These are phyloP conservation scores for Ptyas mucosa DNA, from an alignment of 2,113 vertebrate genomes.

Conservation along the genomic window DNA sequence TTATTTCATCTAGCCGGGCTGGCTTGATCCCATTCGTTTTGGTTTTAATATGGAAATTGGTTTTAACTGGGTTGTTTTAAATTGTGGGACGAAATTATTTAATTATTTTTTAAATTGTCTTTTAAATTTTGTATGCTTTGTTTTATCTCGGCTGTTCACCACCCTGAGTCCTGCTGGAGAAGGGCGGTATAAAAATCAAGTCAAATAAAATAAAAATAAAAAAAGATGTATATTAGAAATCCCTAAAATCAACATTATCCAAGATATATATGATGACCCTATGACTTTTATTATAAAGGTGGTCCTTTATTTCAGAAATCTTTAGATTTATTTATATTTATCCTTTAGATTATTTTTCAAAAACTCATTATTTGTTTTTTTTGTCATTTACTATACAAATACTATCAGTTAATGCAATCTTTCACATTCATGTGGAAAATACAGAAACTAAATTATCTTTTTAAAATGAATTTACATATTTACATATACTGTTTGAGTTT, in stretches of 20 bases:
- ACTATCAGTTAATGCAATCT: not conserved
- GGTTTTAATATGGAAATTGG: too few species aligned
- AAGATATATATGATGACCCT: not conserved
- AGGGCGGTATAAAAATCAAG: too few species aligned
- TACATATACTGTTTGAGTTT: not conserved
- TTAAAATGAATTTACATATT: not conserved
- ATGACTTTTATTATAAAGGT: not conserved
- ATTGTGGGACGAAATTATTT: too few species aligned
- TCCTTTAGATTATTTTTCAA: not conserved
- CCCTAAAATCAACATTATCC: not conserved
- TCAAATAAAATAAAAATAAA: too few species aligned
- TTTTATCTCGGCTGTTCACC: too few species aligned
- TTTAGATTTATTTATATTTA: not conserved
- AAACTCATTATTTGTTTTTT: not conserved
- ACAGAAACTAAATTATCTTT: not conserved
- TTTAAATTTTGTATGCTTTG: too few species aligned
- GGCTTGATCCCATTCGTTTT: too few species aligned
- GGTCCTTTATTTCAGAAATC: not conserved
- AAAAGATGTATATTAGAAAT: not conserved
- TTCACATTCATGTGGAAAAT: not conserved
- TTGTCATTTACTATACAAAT: not conserved
- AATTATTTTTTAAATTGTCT: too few species aligned
- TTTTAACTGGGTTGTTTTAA: too few species aligned
- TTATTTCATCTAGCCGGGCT: too few species aligned
- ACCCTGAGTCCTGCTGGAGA: too few species aligned